Percentiles rank a stretch among this genome's conserved stretches.
Conservation (phyloP, 2,797 vertebrate species). For the Cynodonichthys magdalenae region DNA sequence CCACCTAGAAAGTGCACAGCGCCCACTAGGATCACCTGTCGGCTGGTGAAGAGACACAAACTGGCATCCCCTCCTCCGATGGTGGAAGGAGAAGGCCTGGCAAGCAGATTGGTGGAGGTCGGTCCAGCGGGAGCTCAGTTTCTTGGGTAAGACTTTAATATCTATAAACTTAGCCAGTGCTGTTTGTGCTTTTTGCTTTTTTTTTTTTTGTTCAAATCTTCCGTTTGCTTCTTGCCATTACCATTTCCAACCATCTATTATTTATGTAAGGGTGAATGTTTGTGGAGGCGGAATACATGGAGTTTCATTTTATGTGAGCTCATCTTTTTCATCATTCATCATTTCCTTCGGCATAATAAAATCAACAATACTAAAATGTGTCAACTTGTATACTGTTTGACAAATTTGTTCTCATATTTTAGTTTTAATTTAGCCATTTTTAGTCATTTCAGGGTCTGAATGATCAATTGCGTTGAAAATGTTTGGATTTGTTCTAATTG, state of each 20-base stretch:
- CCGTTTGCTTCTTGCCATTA: conserved; percentile 62
- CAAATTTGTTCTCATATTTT: neutral
- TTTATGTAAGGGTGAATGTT: conserved; percentile 26
- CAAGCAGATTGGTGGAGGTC: conserved; percentile 97
- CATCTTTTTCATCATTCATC: conserved; percentile 14
- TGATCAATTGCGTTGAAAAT: neutral
- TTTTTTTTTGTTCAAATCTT: conserved; percentile 20
- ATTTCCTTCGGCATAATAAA: conserved; percentile 10
- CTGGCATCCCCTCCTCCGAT: conserved; percentile 96
- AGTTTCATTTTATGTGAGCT: conserved; percentile 15
- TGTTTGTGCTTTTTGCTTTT: conserved; percentile 21
- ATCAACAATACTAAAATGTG: conserved; percentile 9
- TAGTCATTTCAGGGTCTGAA: neutral
- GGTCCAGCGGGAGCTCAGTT: conserved; percentile 98
- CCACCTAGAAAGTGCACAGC: conserved; percentile 97
- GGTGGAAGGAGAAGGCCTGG: conserved; percentile 98
- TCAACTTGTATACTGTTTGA: neutral
- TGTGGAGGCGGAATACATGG: conserved; percentile 7
- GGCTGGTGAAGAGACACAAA: conserved; percentile 96
- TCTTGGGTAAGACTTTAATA: conserved; percentile 85
- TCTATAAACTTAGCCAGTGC: neutral
- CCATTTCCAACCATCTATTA: conserved; percentile 54
- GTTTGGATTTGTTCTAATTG: neutral
- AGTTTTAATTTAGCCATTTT: neutral
- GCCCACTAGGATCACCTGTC: conserved; percentile 97